Percentiles rank a stretch among this genome's conserved stretches.
These are phyloP conservation scores for Hanleya hanleyi DNA, from an alignment of 2,888 invertebrate genomes.

Conservation along the genomic window DNA sequence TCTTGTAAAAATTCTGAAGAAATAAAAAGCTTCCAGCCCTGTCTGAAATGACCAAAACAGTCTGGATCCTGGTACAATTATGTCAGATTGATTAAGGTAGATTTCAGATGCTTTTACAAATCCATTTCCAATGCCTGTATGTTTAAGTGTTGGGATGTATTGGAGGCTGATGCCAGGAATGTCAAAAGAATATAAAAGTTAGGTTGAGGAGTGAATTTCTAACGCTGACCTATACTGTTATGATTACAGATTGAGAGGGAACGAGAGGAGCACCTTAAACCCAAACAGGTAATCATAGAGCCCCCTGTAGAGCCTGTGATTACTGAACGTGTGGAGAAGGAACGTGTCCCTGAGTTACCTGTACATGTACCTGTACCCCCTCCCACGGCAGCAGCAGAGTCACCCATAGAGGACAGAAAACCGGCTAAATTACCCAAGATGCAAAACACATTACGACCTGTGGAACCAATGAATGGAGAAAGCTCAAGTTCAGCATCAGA, in stretches of 20 bases:
- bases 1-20: too few species aligned
- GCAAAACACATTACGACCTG: constrained; percentile 49
- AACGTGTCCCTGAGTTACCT: constrained; percentile 5
- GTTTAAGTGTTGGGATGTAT: not conserved
- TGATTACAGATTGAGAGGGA: constrained; percentile 79
- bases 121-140: too few species aligned
- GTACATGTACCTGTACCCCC: constrained; percentile 28
- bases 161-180: not conserved
- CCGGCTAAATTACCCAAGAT: constrained; percentile 47
- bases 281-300: constrained; percentile 66
- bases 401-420: constrained; percentile 32
- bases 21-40: too few species aligned
- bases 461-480: constrained; percentile 18
- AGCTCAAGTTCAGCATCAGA: constrained; percentile 6
- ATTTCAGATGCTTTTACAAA: too few species aligned
- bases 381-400: not conserved
- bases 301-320: constrained; percentile 31
- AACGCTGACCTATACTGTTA: constrained; percentile 1
- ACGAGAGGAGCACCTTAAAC: constrained; percentile 88
- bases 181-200: too few species aligned
- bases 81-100: too few species aligned
- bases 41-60: too few species aligned
- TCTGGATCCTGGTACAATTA: too few species aligned
- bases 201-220: not conserved
- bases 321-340: constrained; percentile 14